Evolutionary conservation across 1,140 invertebrate genomes (phyloP).

Genomic region (Muscidifurax raptorellus): DNA sequence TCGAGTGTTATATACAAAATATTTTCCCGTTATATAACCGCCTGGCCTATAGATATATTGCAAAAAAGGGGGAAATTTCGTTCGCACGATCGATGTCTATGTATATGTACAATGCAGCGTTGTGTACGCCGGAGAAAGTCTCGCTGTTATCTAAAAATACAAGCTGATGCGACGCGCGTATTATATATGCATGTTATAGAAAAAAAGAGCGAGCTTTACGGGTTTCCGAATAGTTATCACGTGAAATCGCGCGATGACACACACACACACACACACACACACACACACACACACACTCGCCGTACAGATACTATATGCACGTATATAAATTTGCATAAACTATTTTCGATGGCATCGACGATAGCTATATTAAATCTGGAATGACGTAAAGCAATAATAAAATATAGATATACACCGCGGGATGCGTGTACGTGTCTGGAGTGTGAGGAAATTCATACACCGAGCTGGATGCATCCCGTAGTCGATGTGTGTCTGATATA

Average conservation of each 20-base stretch:
- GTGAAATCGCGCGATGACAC: not conserved
- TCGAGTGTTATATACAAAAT: not conserved
- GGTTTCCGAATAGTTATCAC: not conserved
- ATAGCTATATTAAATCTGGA: slow-evolving; percentile 46
- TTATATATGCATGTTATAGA: not conserved
- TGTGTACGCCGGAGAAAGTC: not conserved
- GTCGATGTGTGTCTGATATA: not conserved
- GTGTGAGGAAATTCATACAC: slow-evolving; percentile 42
- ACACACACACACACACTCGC: too few species aligned
- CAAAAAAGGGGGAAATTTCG: not conserved
- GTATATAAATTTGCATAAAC: slow-evolving; percentile 38
- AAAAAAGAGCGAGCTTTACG: not conserved
- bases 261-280: too few species aligned
- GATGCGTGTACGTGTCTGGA: not conserved
- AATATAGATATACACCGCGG: slow-evolving; percentile 1
- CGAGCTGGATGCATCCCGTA: not conserved
- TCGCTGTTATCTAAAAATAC: not conserved
- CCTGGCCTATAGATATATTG: fast-evolving
- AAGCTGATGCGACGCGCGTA: not conserved
- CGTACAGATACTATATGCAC: too few species aligned
- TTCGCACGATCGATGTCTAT: not conserved
- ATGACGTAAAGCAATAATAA: slow-evolving; percentile 54
- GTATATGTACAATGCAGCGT: not conserved
- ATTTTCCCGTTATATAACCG: not conserved
- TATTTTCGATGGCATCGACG: slow-evolving; percentile 40